Evolutionary conservation across 1,140 invertebrate genomes (phyloP).

Genomic region (Drosophila malerkotliana): DNA sequence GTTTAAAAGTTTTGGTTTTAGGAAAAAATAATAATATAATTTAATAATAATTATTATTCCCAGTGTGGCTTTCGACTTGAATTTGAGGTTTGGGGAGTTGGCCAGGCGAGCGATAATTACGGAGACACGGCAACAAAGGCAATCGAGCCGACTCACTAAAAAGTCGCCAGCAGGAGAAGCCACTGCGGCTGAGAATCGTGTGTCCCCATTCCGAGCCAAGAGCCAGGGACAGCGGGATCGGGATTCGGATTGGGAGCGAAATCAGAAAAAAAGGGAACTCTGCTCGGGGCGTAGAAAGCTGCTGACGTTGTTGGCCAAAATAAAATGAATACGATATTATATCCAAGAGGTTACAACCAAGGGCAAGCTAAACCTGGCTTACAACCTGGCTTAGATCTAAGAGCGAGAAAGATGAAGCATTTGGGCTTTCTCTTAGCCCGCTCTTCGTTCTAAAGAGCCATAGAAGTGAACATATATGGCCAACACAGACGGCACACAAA

Average conservation of each 20-base stretch:
- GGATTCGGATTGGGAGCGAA: slow-evolving; percentile 15
- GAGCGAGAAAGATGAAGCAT: background rate
- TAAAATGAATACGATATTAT: slow-evolving; percentile 1
- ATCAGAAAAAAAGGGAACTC: slow-evolving; percentile 8
- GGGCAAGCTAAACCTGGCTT: slow-evolving; percentile 31
- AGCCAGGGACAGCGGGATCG: slow-evolving; percentile 19
- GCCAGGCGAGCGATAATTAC: slow-evolving; percentile 69
- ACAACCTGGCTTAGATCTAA: slow-evolving; percentile 9
- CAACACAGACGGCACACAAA: slow-evolving; percentile 44
- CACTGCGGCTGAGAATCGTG: slow-evolving; percentile 46
- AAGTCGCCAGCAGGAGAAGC: slow-evolving; percentile 39
- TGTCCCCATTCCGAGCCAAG: slow-evolving; percentile 70
- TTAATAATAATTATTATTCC: background rate
- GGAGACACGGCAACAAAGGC: slow-evolving; percentile 55
- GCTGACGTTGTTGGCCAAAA: slow-evolving; percentile 19
- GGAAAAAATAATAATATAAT: too few relatives aligned
- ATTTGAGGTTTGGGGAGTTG: slow-evolving; percentile 62
- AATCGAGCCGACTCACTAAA: slow-evolving; percentile 42
- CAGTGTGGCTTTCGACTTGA: slow-evolving; percentile 36
- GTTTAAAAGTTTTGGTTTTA: too few relatives aligned
- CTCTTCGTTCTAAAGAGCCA: slow-evolving; percentile 73
- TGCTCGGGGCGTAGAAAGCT: slow-evolving; percentile 34
- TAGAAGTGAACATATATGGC: slow-evolving; percentile 37
- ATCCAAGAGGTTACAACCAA: slow-evolving; percentile 40
- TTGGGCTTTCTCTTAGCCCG: slow-evolving; percentile 11